Evolutionary conservation across 2,888 invertebrate genomes (phyloP).

Genomic region (Panopea generosa): DNA sequence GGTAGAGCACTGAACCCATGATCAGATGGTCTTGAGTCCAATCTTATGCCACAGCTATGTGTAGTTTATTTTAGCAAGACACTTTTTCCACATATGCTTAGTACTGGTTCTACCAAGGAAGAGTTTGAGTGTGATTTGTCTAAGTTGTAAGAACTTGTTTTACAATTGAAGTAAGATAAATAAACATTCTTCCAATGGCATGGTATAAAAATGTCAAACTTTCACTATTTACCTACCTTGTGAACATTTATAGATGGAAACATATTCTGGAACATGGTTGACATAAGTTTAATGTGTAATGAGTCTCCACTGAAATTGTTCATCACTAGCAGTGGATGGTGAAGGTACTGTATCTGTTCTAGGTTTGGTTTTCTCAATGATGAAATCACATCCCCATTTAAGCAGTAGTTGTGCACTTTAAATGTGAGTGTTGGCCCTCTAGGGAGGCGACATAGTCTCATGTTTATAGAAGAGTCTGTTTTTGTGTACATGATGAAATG

Average conservation of each 20-base stretch:
- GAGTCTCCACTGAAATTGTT: slow-evolving; percentile 93
- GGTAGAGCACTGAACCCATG: too few species aligned
- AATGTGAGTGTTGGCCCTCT: slow-evolving; percentile 97
- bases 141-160: too few species aligned
- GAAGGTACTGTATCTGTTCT: slow-evolving; percentile 90
- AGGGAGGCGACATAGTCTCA: slow-evolving; percentile 94
- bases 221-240: too few species aligned
- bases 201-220: too few species aligned
- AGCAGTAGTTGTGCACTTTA: slow-evolving; percentile 91
- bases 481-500: slow-evolving; percentile 96
- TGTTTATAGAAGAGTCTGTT: slow-evolving; percentile 90
- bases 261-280: slow-evolving; percentile 99
- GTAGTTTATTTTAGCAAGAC: too few species aligned
- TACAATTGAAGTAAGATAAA: too few species aligned
- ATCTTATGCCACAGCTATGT: too few species aligned
- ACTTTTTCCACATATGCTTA: too few species aligned
- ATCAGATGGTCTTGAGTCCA: too few species aligned
- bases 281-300: slow-evolving; percentile 89
- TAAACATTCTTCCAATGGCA: too few species aligned
- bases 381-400: slow-evolving; percentile 94
- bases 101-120: too few species aligned
- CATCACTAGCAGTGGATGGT: slow-evolving; percentile 94
- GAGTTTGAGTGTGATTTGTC: too few species aligned
- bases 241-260: slow-evolving; percentile 98
- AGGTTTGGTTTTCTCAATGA: slow-evolving; percentile 91